phyloP scores from a whole-genome alignment of 2,113 vertebrate genomes.

The Ictalurus punctatus region DNA sequence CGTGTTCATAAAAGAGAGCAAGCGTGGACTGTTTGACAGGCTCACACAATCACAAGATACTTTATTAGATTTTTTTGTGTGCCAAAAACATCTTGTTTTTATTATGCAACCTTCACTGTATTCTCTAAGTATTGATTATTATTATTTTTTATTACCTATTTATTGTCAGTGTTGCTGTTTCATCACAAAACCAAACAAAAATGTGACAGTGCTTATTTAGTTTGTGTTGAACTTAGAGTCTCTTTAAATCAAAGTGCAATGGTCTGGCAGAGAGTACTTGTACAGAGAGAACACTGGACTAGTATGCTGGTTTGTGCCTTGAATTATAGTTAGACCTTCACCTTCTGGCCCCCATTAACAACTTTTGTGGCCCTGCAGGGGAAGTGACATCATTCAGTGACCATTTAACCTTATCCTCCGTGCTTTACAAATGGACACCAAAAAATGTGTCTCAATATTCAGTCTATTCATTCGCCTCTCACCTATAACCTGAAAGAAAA shows the following conservation, averaged over 20 bases:
- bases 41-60: constrained; percentile 67
- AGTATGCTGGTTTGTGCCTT: constrained; percentile 45
- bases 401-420: constrained; percentile 4
- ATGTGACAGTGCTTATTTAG: constrained; percentile 66
- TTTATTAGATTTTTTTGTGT: constrained; percentile 62
- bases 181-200: constrained; percentile 69
- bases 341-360: constrained; percentile 41
- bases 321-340: constrained; percentile 43
- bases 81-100: constrained; percentile 72
- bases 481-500: not conserved
- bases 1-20: constrained; percentile 71
- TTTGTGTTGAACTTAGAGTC: constrained; percentile 60
- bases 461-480: constrained; percentile 5
- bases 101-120: constrained; percentile 74
- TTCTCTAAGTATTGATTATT: constrained; percentile 56
- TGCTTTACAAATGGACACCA: constrained; percentile 30
- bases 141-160: constrained; percentile 65
- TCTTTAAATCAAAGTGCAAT: constrained; percentile 40
- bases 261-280: constrained; percentile 34
- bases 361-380: constrained; percentile 28
- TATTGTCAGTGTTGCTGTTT: constrained; percentile 78
- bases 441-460: constrained; percentile 4
- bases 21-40: constrained; percentile 60
- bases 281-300: constrained; percentile 53
- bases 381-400: constrained; percentile 51